phyloP scores from a whole-genome alignment of 2,888 invertebrate genomes.

The Dermolepida albohirtum region DNA sequence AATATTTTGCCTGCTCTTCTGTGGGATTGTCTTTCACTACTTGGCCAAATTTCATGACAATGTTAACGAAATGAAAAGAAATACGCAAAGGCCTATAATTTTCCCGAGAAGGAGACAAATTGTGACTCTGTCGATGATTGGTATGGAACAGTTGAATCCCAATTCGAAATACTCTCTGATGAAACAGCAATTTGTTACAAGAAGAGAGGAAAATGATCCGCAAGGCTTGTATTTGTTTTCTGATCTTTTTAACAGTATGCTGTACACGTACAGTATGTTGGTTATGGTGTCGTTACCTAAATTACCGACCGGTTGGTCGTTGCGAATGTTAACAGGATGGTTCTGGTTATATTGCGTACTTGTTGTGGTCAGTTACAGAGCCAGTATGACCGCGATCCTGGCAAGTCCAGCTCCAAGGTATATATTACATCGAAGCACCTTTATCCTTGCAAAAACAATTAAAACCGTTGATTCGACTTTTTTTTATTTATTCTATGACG shows the following conservation, averaged over 20 bases:
- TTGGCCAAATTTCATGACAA: constrained; percentile 72
- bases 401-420: constrained; percentile 81
- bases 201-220: constrained; percentile 57
- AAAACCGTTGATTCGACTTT: too few relatives aligned
- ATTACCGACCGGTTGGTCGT: constrained; percentile 83
- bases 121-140: constrained; percentile 53
- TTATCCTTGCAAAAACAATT: too few relatives aligned
- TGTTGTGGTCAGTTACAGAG: constrained; percentile 82
- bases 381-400: constrained; percentile 86
- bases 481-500: too few relatives aligned
- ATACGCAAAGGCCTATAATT: constrained; percentile 8
- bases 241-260: constrained; percentile 77
- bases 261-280: constrained; percentile 86
- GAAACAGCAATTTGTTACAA: constrained; percentile 55
- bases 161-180: constrained; percentile 58
- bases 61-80: constrained; percentile 52
- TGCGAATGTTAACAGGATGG: constrained; percentile 85
- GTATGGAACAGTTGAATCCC: constrained; percentile 52
- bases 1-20: constrained; percentile 74
- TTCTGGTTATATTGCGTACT: constrained; percentile 89
- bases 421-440: neutral
- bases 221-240: constrained; percentile 78
- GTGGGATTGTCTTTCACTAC: constrained; percentile 74
- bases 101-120: constrained; percentile 50
- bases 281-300: constrained; percentile 82